Evolutionary conservation across 2,797 vertebrate species (phyloP), one percentile per base, ranked within the genome.

Genomic region (Pseudotriccus pelzelni): DNA sequence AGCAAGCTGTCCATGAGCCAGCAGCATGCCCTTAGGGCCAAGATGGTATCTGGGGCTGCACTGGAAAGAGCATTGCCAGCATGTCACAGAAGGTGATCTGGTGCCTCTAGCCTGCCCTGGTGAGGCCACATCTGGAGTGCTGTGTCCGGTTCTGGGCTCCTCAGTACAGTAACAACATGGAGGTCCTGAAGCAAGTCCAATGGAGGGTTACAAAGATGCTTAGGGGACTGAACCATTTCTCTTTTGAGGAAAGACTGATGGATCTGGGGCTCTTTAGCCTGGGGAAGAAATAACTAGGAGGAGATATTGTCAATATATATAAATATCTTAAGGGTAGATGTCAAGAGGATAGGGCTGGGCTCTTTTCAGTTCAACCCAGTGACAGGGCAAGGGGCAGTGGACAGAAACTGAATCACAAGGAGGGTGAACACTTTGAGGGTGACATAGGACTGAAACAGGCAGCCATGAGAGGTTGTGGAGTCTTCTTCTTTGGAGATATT

Each of bases 61-160:
- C 10, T 12, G 11, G 39, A 23, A 63, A 37, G 16, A 63, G 8
- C 9, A 11, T 14, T 63, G 24, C 2, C 21, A 52, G 21, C 24
- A 52, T 0, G 0, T 25, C 14, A 27, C 20, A 13, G 16, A 24
- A 46, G 28, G 14, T 16, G 24, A 34, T 52, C 8, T 52, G 8
- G 8, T 3, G 24, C 18, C 25, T 66, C 44, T 27, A 47, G 13
- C 53, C 25, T 41, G 34, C 32, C 34, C 34, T 66, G 34, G 7
- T 24, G 34, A 41, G n/a, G 39, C 9, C 59, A 47, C 19, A 36
- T 28, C 25, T 36, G 30, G 10, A 41, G 22, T 66, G 2, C 21
- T 46, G 14, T 24, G 39, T 17, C 25, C 52, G 11, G 1, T 30
- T 77, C 58, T 70, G 64, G 25, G 52, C 15, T 72, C 52, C 22